phyloP scores from a whole-genome alignment of 2,888 invertebrate genomes.

The Zeuzera pyrina region DNA sequence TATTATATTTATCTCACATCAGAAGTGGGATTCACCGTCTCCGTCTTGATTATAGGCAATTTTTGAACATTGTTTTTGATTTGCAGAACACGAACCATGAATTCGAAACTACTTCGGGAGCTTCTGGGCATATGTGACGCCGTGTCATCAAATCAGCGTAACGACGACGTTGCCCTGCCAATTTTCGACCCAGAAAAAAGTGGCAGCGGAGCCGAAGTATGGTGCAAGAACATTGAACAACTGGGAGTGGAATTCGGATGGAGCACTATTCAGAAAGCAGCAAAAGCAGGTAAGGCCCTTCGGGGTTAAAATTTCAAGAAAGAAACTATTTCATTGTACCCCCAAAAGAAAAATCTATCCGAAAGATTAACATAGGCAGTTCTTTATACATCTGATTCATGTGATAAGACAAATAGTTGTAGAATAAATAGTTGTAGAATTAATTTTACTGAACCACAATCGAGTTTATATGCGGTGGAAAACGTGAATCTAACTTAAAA shows the following conservation, averaged over 20 bases:
- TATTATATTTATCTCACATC: too few species aligned
- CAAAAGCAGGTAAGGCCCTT: slow-evolving; percentile 20
- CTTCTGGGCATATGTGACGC: slow-evolving; percentile 7
- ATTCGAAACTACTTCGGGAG: too few species aligned
- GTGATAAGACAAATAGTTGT: too few species aligned
- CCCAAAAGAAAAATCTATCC: slow-evolving; percentile 13
- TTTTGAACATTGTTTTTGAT: too few species aligned
- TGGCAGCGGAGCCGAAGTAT: slow-evolving; percentile 15
- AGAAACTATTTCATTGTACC: slow-evolving; percentile 9
- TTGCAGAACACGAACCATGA: too few species aligned
- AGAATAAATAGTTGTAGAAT: too few species aligned
- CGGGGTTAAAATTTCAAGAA: slow-evolving; percentile 14
- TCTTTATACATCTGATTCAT: slow-evolving; percentile 13
- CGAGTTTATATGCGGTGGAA: too few species aligned
- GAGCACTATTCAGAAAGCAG: slow-evolving; percentile 11
- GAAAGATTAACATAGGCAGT: slow-evolving; percentile 15
- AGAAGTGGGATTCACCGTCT: too few species aligned
- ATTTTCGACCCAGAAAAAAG: slow-evolving; percentile 9
- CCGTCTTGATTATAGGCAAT: too few species aligned
- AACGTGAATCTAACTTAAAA: too few species aligned
- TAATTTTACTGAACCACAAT: too few species aligned
- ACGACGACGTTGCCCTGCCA: slow-evolving; percentile 11
- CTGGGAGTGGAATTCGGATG: slow-evolving; percentile 13
- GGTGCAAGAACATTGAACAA: slow-evolving; percentile 16
- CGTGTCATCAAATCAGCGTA: slow-evolving; percentile 2